Percentiles rank a stretch among this genome's conserved stretches.
Conservation (phyloP, 2,888 invertebrate species). For the Andrena praecox region DNA sequence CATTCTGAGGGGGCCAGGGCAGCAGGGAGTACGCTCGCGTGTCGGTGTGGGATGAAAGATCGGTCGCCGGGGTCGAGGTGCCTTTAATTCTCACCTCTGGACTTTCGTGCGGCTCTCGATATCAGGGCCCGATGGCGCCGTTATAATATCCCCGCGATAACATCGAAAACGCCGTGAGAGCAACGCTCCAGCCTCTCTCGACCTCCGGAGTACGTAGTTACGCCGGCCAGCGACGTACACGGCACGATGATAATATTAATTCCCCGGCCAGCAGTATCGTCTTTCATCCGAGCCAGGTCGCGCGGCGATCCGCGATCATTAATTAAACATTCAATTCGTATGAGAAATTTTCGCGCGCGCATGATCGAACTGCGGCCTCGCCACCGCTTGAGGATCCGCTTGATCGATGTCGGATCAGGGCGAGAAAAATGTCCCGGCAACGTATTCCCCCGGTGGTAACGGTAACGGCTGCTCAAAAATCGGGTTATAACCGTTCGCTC, state of each 20-base stretch:
- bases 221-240: conserved; percentile 48
- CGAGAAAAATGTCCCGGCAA: conserved; percentile 34
- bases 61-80: conserved; percentile 49
- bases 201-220: conserved; percentile 45
- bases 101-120: conserved; percentile 64
- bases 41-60: conserved; percentile 46
- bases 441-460: conserved; percentile 38
- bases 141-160: conserved; percentile 70
- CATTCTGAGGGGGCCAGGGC: background rate
- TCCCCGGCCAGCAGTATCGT: conserved; percentile 51
- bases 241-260: conserved; percentile 65
- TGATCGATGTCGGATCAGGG: conserved; percentile 50
- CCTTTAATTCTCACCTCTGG: conserved; percentile 70
- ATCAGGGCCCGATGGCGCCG: conserved; percentile 68
- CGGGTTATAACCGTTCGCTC: background rate
- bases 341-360: conserved; percentile 52
- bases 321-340: conserved; percentile 67
- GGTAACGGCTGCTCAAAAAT: conserved; percentile 22
- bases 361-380: conserved; percentile 10
- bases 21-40: background rate
- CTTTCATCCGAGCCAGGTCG: conserved; percentile 56
- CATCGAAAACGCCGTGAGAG: conserved; percentile 68
- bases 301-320: conserved; percentile 53
- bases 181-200: conserved; percentile 43
- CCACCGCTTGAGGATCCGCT: conserved; percentile 11